These are phyloP conservation scores for Agrypnus murinus DNA, from an alignment of 2,888 invertebrate species.

Conservation along the genomic window DNA sequence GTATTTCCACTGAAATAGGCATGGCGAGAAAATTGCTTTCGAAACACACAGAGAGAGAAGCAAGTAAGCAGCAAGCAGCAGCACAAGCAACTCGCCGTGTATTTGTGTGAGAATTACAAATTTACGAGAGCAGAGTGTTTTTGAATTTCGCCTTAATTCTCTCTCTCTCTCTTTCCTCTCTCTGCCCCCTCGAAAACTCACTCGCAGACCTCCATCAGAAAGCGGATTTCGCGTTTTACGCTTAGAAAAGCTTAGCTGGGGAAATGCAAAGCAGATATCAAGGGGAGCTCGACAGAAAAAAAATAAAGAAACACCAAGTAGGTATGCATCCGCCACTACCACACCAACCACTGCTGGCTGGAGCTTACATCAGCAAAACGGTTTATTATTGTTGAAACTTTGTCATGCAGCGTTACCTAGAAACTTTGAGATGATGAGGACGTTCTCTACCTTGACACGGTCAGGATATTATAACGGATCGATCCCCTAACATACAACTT, in stretches of 20 bases:
- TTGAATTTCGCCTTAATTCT: slow-evolving; percentile 48
- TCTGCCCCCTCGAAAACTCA: slow-evolving; percentile 43
- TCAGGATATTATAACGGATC: slow-evolving; percentile 17
- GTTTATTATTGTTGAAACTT: slow-evolving; percentile 14
- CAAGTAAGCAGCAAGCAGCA: slow-evolving; percentile 7
- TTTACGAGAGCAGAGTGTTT: slow-evolving; percentile 35
- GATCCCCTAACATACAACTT: background rate
- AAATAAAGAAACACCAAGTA: slow-evolving; percentile 44
- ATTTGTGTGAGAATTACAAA: slow-evolving; percentile 29
- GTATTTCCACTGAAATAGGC: slow-evolving; percentile 23
- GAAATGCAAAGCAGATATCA: slow-evolving; percentile 60
- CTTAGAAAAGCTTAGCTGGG: slow-evolving; percentile 57
- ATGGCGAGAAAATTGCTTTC: slow-evolving; percentile 43
- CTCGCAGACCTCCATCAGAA: slow-evolving; percentile 50
- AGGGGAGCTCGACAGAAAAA: slow-evolving; percentile 32
- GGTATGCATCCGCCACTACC: too few species aligned
- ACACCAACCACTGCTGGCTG: background rate
- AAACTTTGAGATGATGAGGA: slow-evolving; percentile 4
- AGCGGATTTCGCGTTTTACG: slow-evolving; percentile 62
- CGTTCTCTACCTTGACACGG: slow-evolving; percentile 1
- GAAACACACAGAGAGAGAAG: slow-evolving; percentile 11
- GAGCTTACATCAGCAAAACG: slow-evolving; percentile 6
- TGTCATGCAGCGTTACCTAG: slow-evolving; percentile 20
- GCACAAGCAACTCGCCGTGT: background rate
- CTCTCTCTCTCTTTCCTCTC: too few species aligned